Percentiles rank a stretch among this genome's conserved stretches.
Evolutionary conservation across 2,888 invertebrate genomes (phyloP).

Genomic region (Isotomurus palustris): DNA sequence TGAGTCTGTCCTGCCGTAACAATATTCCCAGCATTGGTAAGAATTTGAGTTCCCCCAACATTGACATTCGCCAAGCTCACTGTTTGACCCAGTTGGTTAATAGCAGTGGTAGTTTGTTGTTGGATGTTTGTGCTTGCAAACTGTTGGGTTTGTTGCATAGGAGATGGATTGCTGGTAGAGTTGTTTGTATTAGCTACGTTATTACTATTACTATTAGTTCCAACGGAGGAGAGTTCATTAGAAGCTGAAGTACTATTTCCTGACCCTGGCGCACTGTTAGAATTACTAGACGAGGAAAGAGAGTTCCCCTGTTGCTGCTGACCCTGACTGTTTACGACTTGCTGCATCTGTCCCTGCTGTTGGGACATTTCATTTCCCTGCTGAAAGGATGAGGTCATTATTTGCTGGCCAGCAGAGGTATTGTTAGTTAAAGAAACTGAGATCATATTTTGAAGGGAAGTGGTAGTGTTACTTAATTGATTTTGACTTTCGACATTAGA

Average conservation of each 20-base stretch:
- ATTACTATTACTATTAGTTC: no score
- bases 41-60: conserved; percentile 30
- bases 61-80: conserved; percentile 37
- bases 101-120: conserved; percentile 16
- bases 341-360: background rate
- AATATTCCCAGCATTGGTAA: conserved; percentile 16
- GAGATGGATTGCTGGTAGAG: conserved; percentile 14
- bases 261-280: no score
- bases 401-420: conserved; percentile 27
- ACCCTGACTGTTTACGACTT: no score
- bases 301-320: no score
- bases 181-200: conserved; percentile 16
- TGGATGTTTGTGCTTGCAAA: conserved; percentile 15
- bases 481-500: conserved; percentile 26
- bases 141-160: conserved; percentile 19
- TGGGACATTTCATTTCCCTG: background rate
- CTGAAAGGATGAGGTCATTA: background rate
- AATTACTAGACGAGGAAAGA: no score
- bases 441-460: conserved; percentile 36
- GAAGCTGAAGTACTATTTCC: no score
- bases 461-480: conserved; percentile 24
- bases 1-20: conserved; percentile 25
- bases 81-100: conserved; percentile 36
- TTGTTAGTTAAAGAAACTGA: conserved; percentile 31
- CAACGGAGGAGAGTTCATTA: no score